phyloP scores from a whole-genome alignment of 2,113 vertebrate genomes.

The Andinoacara biseriatus region DNA sequence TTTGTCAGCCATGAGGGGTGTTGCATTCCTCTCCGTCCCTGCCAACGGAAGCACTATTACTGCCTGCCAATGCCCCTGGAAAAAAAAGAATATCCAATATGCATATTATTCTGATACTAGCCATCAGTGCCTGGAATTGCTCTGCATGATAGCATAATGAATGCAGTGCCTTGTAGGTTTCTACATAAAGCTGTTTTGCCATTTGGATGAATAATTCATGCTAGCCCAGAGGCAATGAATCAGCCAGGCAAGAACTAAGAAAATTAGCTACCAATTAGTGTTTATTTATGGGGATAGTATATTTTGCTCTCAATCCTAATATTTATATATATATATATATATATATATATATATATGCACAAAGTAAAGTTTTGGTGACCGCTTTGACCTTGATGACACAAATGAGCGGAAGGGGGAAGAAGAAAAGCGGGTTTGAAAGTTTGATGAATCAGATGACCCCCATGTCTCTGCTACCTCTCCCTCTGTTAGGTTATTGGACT shows the following conservation, averaged over 20 bases:
- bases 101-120: slow-evolving; percentile 88
- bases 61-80: slow-evolving; percentile 77
- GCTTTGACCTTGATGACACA: slow-evolving; percentile 62
- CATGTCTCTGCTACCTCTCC: background rate
- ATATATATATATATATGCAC: slow-evolving; percentile 29
- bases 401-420: slow-evolving; percentile 17
- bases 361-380: slow-evolving; percentile 59
- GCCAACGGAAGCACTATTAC: slow-evolving; percentile 79
- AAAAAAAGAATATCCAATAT: slow-evolving; percentile 79
- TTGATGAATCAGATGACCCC: slow-evolving; percentile 51
- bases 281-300: slow-evolving; percentile 86
- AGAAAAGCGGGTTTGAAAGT: slow-evolving; percentile 2
- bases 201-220: slow-evolving; percentile 93
- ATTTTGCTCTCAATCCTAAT: slow-evolving; percentile 53
- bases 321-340: slow-evolving; percentile 30
- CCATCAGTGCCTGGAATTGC: slow-evolving; percentile 85
- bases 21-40: slow-evolving; percentile 74
- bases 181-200: slow-evolving; percentile 88
- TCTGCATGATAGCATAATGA: slow-evolving; percentile 87
- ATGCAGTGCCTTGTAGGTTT: slow-evolving; percentile 85
- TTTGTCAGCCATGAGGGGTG: slow-evolving; percentile 73
- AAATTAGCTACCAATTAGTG: slow-evolving; percentile 95
- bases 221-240: slow-evolving; percentile 90
- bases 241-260: slow-evolving; percentile 91
- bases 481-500: slow-evolving; percentile 32